Evolutionary conservation across 2,797 vertebrate genomes (phyloP), one percentile per base, ranked within the genome.

Genomic region (Arrhamphus sclerolepis): DNA sequence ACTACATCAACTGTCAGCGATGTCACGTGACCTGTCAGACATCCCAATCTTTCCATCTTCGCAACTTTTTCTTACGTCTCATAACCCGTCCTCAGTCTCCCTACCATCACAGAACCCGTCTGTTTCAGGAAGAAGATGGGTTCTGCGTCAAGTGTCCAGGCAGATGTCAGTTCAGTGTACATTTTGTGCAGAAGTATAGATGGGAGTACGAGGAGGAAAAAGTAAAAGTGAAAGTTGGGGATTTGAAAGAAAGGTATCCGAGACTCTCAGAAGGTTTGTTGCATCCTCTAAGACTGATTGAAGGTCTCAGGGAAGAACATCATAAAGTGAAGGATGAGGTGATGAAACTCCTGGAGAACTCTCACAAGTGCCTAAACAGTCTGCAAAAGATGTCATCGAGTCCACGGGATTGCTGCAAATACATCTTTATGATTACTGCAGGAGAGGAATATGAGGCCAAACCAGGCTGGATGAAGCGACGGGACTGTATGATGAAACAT

Each of bases 361-460:
- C 81, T 0, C 58, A 75, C 10, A 2, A n/a, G 0, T 75, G 52
- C 11, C 31, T 89, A 22, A 70, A 51, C 19, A 70, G 80, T n/a
- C 73, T 89, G 39, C 59, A 88, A 16, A 83, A 88, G 66, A 90
- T 89, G n/a, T 73, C 82, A 26, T 79, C 85, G 0, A 82, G 88
- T 40, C 74, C 3, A 80, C 82, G 28, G 80, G n/a, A n/a, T n/a
- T n/a, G n/a, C n/a, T n/a, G n/a, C n/a, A n/a, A 78, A 18, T 90
- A 89, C 77, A 86, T 90, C 1, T 70, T 89, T 34, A 18, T 87
- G 64, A 54, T 89, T 22, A 89, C 89, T 2, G 51, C 87, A 26
- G 77, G 76, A 13, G 89, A 90, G 14, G 64, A 42, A 43, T 51
- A 71, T 0, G 78, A 82, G 39, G 75, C 53, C 38, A 84, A 81